These are phyloP conservation scores for Drosophila cracens DNA, from an alignment of 2,888 invertebrate species.

Conservation along the genomic window DNA sequence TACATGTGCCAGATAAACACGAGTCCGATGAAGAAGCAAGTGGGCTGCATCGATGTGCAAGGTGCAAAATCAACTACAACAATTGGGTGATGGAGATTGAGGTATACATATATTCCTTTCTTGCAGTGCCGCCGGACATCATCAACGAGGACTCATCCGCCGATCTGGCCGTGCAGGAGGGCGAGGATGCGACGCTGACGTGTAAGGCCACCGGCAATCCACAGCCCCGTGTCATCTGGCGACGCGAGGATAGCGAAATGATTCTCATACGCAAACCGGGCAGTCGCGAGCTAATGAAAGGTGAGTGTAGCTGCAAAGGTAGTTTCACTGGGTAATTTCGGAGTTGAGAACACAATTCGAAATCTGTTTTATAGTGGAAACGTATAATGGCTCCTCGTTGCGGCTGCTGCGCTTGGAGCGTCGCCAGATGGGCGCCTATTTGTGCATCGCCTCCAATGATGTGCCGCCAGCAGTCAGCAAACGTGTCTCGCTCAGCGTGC, in stretches of 20 bases:
- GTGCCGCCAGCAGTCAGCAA: slow-evolving; percentile 96
- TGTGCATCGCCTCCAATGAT: slow-evolving; percentile 96
- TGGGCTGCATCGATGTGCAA: slow-evolving; percentile 94
- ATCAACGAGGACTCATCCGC: slow-evolving; percentile 91
- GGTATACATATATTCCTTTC: neutral
- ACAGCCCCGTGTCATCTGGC: slow-evolving; percentile 91
- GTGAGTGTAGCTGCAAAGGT: slow-evolving; percentile 59
- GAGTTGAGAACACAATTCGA: neutral
- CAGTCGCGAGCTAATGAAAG: slow-evolving; percentile 84
- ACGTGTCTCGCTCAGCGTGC: slow-evolving; percentile 93
- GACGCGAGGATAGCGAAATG: slow-evolving; percentile 90
- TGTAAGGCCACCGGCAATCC: slow-evolving; percentile 94
- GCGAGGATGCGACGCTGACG: slow-evolving; percentile 90
- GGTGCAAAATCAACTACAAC: slow-evolving; percentile 71
- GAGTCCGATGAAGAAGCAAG: slow-evolving; percentile 93
- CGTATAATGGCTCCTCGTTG: slow-evolving; percentile 90
- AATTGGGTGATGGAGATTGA: neutral
- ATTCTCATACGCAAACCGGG: slow-evolving; percentile 87
- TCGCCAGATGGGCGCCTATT: slow-evolving; percentile 95
- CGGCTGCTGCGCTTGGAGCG: slow-evolving; percentile 92
- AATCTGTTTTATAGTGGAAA: slow-evolving; percentile 87
- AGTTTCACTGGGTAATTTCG: neutral
- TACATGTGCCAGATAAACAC: slow-evolving; percentile 98
- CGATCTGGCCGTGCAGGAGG: slow-evolving; percentile 91
- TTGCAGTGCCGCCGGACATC: slow-evolving; percentile 91